Base-by-base conservation (phyloP, 1,140 invertebrate genomes). In the Oncopodura yosiiana region DNA sequence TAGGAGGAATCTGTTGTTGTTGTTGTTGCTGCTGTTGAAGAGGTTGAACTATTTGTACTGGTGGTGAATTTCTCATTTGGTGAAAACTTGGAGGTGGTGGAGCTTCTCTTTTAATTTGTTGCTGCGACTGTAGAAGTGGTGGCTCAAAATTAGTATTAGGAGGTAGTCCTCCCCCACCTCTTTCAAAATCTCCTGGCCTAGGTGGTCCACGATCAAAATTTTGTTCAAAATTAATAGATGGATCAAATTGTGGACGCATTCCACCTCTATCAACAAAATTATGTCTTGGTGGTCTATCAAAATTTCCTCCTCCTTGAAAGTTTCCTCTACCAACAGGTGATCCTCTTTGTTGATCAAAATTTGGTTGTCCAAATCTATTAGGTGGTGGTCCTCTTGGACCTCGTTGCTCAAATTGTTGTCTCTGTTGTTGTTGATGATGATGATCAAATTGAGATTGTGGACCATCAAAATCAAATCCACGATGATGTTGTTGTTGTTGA, bases 1-100 rank as follows among this genome's bases (percentile, higher is more conserved):
- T 11, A 5, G 53, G 9, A 49, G 55, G 56, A 53, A 54, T 55
- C 38, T 44, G 59, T 2, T 32, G 0, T 21, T 19, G 29, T 16
- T 30, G 6, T 21, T 34, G 38, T 29, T 5, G 38, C 41, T 53
- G 38, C 21, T 34, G 50, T 54, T 18, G 41, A 29, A 34, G 36
- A 16, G 4, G 24, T 16, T 16, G 9, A 51, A 34, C 19, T 9
- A 8, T 3, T 29, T 30, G 34, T 2, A 26, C 3, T 44, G 27
- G 8, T 23, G 21, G 50, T 2, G 18, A 24, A 37, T n/a, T n/a
- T n/a, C n/a, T n/a, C n/a, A n/a, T n/a, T n/a, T n/a, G n/a, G n/a
- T n/a, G n/a, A n/a, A 34, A n/a, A n/a, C 8, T 8, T 34, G 6
- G 30, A 34, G 30, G 30, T 34, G 30, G 30, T n/a, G 30, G 30